Base-by-base conservation (phyloP, 2,888 invertebrate genomes). In the Leucophenga montana region DNA sequence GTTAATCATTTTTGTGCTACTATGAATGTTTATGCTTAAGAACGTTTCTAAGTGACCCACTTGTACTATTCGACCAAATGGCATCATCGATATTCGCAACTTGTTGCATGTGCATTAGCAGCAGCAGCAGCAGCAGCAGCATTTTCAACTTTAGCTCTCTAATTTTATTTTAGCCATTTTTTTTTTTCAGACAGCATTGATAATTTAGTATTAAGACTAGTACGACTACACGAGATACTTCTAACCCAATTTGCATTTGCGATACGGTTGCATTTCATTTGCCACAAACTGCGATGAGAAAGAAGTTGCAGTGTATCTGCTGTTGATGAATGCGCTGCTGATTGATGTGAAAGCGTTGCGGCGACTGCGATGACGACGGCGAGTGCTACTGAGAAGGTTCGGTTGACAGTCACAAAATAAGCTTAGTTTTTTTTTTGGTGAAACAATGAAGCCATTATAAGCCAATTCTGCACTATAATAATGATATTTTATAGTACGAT, bases 221-320 rank as follows among this genome's bases (percentile, higher is more conserved):
- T 8, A 5, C 8, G 3, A 39, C n/a, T 39, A 11, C 9, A 39
- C 39, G 8, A 39, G 11, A 64, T 64, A 64, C 62, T 48, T 64
- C 62, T 64, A 64, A 64, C 62, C 62, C 48, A 64, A 64, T 64
- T 64, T 64, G 62, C 22, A 64, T 50, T 50, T 50, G 50, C 16
- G 18, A 16, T 64, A 20, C 13, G 46, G 44, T 57, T 57, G 22
- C n/a, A 27, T 57, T 62, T 46, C 31, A 48, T 61, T 11, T 44
- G 18, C 33, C 33, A 39, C 22, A 64, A 48, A n/a, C 18, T 14
- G 20, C 44, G 44, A 18, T 20, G 14, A 22, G 61, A 67, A 67
- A 48, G 59, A 0, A 53, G 65, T 72, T 56, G 61, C 66, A 16
- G 66, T 46, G 46, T 16, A 16, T 6, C 50, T 46, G n/a, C 5